Conservation (phyloP, 2,113 vertebrate species). For the Tretioscincus oriximinensis region DNA sequence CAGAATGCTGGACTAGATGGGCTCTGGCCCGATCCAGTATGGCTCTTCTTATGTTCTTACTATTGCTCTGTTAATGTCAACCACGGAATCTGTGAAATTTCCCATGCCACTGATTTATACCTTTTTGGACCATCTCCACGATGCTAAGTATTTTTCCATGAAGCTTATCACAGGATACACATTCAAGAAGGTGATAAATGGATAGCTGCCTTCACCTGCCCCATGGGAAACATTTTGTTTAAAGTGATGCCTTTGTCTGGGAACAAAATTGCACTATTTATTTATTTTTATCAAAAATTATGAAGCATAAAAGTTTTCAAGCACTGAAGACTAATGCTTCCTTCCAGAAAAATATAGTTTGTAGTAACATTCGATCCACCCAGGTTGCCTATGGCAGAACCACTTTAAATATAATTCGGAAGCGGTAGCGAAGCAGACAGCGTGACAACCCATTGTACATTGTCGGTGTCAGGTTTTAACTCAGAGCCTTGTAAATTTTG, state of each 20-base stretch:
- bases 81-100: no score
- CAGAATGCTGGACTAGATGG: no score
- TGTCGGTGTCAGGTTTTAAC: slow-evolving; percentile 76
- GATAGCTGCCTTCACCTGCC: no score
- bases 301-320: slow-evolving; percentile 76
- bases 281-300: slow-evolving; percentile 73
- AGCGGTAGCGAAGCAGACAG: slow-evolving; percentile 68
- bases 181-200: no score
- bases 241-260: slow-evolving; percentile 40
- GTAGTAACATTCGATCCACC: slow-evolving; percentile 79
- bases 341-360: slow-evolving; percentile 77
- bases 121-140: no score
- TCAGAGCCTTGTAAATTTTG: slow-evolving; percentile 71
- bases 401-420: slow-evolving; percentile 75
- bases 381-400: slow-evolving; percentile 71
- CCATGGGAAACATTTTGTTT: no score
- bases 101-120: no score
- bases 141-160: no score
- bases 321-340: slow-evolving; percentile 79
- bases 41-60: no score
- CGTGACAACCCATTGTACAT: slow-evolving; percentile 64
- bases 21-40: no score
- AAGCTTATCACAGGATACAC: no score
- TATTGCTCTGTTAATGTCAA: no score
- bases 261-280: not conserved